phyloP scores from a whole-genome alignment of 2,113 vertebrate species.

The Talpa occidentalis region DNA sequence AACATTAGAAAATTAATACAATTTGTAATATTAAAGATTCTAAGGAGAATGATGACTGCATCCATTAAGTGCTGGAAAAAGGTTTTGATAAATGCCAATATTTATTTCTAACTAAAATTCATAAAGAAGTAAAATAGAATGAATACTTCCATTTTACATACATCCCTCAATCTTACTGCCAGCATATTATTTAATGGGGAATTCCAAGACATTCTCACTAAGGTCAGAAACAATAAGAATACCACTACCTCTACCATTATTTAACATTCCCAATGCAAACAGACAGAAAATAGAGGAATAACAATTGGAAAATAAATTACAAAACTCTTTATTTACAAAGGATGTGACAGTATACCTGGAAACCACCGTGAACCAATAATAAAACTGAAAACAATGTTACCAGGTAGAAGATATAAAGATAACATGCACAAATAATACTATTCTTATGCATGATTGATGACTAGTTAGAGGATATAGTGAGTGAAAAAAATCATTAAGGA shows the following conservation, averaged over 20 bases:
- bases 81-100: slow-evolving; percentile 15
- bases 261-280: background rate
- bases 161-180: background rate
- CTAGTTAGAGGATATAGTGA: background rate
- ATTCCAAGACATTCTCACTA: background rate
- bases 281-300: slow-evolving; percentile 29
- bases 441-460: background rate
- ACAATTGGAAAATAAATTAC: slow-evolving; percentile 12
- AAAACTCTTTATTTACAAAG: background rate
- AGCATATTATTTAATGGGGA: background rate
- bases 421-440: slow-evolving; percentile 8
- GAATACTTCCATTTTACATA: background rate
- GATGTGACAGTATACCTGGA: background rate
- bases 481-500: background rate
- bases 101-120: background rate
- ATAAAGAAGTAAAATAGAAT: slow-evolving; percentile 35
- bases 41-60: slow-evolving; percentile 7
- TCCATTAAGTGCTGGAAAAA: background rate
- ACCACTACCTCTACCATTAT: background rate
- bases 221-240: slow-evolving; percentile 2
- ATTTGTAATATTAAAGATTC: slow-evolving; percentile 3
- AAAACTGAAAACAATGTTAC: background rate
- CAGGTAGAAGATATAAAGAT: background rate
- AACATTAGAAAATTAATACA: slow-evolving; percentile 9
- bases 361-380: slow-evolving; percentile 18